Conservation (phyloP, 2,797 vertebrate genomes). For the Notamacropus eugenii region DNA sequence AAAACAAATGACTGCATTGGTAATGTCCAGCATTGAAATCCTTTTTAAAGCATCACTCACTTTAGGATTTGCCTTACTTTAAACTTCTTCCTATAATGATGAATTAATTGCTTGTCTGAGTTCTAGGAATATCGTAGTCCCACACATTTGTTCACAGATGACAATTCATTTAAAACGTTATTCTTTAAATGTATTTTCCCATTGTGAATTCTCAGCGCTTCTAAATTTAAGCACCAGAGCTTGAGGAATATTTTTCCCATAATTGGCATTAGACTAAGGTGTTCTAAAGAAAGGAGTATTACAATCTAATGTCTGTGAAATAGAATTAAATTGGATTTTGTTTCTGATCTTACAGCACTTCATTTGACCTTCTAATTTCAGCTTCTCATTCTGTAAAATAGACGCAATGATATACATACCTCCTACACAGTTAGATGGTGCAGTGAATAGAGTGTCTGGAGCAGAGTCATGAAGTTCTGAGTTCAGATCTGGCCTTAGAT, state of each 20-base stretch:
- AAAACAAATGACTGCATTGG: slow-evolving; percentile 42
- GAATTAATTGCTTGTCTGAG: slow-evolving; percentile 54
- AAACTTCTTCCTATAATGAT: slow-evolving; percentile 23
- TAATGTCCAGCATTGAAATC: slow-evolving; percentile 47
- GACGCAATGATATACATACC: background rate
- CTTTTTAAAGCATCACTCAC: slow-evolving; percentile 12
- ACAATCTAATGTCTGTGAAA: slow-evolving; percentile 15
- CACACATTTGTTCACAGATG: slow-evolving; percentile 42
- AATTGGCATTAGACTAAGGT: slow-evolving; percentile 66
- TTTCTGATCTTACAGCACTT: slow-evolving; percentile 39
- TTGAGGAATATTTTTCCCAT: slow-evolving; percentile 67
- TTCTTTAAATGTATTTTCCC: slow-evolving; percentile 67
- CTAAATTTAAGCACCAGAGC: slow-evolving; percentile 72
- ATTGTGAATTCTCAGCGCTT: slow-evolving; percentile 64
- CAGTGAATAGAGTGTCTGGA: background rate
- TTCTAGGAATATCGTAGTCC: slow-evolving; percentile 63
- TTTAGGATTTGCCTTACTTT: slow-evolving; percentile 11
- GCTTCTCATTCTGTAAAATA: slow-evolving; percentile 40
- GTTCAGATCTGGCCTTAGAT: too few species aligned
- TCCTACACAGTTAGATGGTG: background rate
- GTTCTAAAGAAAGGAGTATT: slow-evolving; percentile 39
- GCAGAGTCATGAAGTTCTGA: too few species aligned
- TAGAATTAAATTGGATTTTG: slow-evolving; percentile 62
- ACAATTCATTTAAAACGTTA: slow-evolving; percentile 59
- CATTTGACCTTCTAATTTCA: slow-evolving; percentile 5